Conservation (phyloP, 1,140 invertebrate species). For the Caenorhabditis tropicalis region DNA sequence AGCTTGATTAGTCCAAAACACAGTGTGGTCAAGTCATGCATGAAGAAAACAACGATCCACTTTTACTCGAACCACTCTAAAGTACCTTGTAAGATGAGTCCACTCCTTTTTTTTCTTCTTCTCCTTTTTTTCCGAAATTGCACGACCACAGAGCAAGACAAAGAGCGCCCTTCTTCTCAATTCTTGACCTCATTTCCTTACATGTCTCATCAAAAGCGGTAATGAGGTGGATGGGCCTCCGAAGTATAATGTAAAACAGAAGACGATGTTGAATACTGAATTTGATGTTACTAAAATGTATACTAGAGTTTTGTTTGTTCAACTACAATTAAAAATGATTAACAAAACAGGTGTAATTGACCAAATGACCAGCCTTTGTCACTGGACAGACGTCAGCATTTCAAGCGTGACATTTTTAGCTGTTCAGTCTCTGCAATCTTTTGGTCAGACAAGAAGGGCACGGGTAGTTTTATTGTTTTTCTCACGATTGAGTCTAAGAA, state of each 20-base stretch:
- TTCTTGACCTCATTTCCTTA: conserved; percentile 38
- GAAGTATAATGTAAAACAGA: not conserved
- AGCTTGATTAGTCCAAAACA: conserved; percentile 15
- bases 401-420: not conserved
- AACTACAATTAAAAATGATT: too few relatives aligned
- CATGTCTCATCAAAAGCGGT: not conserved
- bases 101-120: not conserved
- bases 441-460: not conserved
- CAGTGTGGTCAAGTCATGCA: not conserved
- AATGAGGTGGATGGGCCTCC: not conserved
- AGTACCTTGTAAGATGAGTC: conserved; percentile 1
- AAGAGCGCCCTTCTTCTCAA: not conserved
- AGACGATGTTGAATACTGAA: not conserved
- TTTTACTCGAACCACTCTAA: not conserved
- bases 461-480: not conserved
- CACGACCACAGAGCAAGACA: not conserved
- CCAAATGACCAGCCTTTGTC: not conserved
- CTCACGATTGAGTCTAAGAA: not conserved
- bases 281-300: not conserved
- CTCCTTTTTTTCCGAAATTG: not conserved
- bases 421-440: not conserved
- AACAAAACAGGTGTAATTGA: not conserved
- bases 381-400: not conserved
- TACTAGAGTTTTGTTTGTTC: too few relatives aligned
- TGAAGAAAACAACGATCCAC: conserved; percentile 7